Evolutionary conservation across 2,113 vertebrate genomes (phyloP), one percentile per base, ranked within the genome.

Genomic region (Leptocoma aspasia): DNA sequence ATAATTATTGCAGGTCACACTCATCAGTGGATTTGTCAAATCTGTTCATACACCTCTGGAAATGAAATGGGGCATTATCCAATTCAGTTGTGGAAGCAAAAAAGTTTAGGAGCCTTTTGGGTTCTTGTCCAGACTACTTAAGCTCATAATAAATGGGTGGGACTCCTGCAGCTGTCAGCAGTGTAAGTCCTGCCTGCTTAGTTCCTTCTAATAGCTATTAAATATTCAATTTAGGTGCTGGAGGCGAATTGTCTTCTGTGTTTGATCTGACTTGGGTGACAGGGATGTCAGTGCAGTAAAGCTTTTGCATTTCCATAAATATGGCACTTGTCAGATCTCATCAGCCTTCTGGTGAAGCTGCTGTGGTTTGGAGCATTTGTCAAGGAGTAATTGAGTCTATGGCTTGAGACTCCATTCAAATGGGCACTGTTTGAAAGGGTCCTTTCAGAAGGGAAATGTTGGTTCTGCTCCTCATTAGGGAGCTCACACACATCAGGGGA

Each of bases 221-320:
- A 86, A 79, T 45, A 83, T 73, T 89, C 84, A 63, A 22, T 89
- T 73, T 92, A 73, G 78, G 64, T 82, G 75, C 66, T 92, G 78
- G 90, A 95, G 81, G 84, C 86, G 91, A 56, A 59, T 64, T 93
- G 77, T 60, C 75, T 59, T 88, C 88, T 65, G 21, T 88, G 69
- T 71, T 90, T 92, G 87, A 96, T 91, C 85, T 93, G 82, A 93
- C 71, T 94, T 95, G 89, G 82, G 82, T 93, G 68, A 87, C 90
- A 92, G 73, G 6, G 11, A 56, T 85, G 82, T 94, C 86, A 82
- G 71, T 49, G 63, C 64, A 78, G 44, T 56, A 91, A 93, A 86
- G 94, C 50, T 85, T 92, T 63, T 73, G 47, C 72, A 84, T 86
- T 92, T 90, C 88, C 73, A 86, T 80, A 88, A 89, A 95, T 92